These are phyloP conservation scores for Diuraphis noxia DNA, from an alignment of 1,140 invertebrate species.

Conservation along the genomic window DNA sequence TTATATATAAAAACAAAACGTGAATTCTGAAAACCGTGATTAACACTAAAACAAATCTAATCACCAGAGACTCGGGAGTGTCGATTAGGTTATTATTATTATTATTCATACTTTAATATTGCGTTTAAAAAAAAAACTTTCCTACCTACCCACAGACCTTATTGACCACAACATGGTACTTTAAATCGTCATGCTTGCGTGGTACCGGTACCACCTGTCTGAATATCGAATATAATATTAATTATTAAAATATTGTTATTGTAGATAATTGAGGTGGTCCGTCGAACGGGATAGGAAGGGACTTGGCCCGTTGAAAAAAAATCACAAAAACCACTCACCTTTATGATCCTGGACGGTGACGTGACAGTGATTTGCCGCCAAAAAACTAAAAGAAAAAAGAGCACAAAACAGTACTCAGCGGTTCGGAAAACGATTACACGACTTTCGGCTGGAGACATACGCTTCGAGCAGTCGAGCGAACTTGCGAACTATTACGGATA, in stretches of 20 bases:
- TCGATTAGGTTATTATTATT: no score
- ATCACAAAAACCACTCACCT: neutral
- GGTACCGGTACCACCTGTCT: neutral
- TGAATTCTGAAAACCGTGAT: neutral
- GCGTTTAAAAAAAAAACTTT: no score
- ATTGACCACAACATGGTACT: no score
- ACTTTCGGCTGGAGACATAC: neutral
- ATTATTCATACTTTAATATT: no score
- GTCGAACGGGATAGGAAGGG: neutral
- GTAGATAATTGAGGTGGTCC: neutral
- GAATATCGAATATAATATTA: neutral
- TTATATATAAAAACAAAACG: neutral
- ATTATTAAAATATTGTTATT: no score
- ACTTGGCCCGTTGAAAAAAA: neutral
- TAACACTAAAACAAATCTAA: neutral
- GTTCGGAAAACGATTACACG: neutral
- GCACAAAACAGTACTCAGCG: neutral
- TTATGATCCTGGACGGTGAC: neutral
- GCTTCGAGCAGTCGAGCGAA: neutral
- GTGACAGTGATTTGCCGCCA: slow-evolving; percentile 13
- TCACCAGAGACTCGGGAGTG: no score
- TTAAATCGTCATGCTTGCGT: neutral
- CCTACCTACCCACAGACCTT: neutral
- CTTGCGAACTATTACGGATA: neutral
- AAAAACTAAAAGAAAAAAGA: neutral